Base-by-base conservation (phyloP, 2,888 invertebrate species). In the Clusia tigrina region DNA sequence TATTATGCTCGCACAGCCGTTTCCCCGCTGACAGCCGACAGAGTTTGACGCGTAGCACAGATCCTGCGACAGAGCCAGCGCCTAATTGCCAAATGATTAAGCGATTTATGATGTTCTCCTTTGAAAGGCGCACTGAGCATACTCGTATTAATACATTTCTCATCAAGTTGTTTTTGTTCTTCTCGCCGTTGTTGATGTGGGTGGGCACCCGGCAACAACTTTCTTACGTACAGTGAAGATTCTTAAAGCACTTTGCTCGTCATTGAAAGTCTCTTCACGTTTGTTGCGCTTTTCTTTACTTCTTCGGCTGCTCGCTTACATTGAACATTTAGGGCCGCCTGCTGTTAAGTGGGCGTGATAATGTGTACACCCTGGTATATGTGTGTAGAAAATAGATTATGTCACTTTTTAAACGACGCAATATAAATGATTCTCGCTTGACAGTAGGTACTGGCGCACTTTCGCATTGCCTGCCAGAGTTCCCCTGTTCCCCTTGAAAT, bases 71-170 rank as follows among this genome's bases (percentile, higher is more conserved):
- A 12, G 38, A 55, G 38, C 69, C 68, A 71, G 71, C 64, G 74
- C 78, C 79, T 83, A 83, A 83, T 83, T 83, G 82, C 80, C 80
- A 78, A 80, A 83, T 83, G 83, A 83, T 81, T 83, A 82, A 82
- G 80, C 82, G 83, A 83, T 83, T 83, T 83, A 78, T 80, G 78
- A 82, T 81, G 78, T 80, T 80, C 75, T 72, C 62, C 64, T 68
- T 64, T 74, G 74, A 76, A 73, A 70, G 66, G 72, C 71, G 67
- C 72, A 72, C 70, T 72, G 73, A 71, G 71, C 68, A 60, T 63
- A 67, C 71, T 71, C 68, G n/a, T n/a, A 42, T 32, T 32, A 6
- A 32, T 32, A 3, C 6, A 48, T 48, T 20, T 48, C 22, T 48
- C 48, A 64, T 58, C 61, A 60, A 63, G 63, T 63, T 65, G 66